Evolutionary conservation across 2,113 vertebrate species (phyloP).

Genomic region (Podilymbus podiceps): DNA sequence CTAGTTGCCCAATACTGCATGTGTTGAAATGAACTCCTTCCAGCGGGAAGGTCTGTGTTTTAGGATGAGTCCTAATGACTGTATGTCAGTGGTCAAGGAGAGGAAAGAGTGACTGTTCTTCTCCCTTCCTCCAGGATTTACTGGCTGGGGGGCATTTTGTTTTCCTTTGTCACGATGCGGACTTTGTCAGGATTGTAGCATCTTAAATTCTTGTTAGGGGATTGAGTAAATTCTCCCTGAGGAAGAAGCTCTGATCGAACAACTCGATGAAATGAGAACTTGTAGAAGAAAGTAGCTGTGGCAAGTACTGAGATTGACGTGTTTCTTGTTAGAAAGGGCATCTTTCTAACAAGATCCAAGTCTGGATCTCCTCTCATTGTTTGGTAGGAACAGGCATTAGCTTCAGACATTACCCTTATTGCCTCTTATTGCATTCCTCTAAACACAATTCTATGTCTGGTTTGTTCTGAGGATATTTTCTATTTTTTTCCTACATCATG

Average conservation of each 20-base stretch:
- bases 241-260: background rate
- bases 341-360: background rate
- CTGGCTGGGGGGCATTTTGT: background rate
- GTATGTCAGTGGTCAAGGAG: background rate
- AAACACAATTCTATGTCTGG: background rate
- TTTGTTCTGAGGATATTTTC: background rate
- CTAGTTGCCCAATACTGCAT: background rate
- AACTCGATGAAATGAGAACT: background rate
- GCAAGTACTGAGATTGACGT: background rate
- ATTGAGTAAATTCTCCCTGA: background rate
- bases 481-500: background rate
- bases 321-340: background rate
- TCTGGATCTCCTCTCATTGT: background rate
- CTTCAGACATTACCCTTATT: background rate
- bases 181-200: background rate
- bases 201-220: background rate
- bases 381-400: background rate
- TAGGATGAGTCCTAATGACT: background rate
- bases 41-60: background rate
- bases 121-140: background rate
- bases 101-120: constrained; percentile 17
- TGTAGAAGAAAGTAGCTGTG: background rate
- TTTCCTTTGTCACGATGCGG: background rate
- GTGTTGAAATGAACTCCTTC: constrained; percentile 27
- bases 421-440: background rate